Evolutionary conservation across 2,797 vertebrate species (phyloP).

Genomic region (Lates japonicus): DNA sequence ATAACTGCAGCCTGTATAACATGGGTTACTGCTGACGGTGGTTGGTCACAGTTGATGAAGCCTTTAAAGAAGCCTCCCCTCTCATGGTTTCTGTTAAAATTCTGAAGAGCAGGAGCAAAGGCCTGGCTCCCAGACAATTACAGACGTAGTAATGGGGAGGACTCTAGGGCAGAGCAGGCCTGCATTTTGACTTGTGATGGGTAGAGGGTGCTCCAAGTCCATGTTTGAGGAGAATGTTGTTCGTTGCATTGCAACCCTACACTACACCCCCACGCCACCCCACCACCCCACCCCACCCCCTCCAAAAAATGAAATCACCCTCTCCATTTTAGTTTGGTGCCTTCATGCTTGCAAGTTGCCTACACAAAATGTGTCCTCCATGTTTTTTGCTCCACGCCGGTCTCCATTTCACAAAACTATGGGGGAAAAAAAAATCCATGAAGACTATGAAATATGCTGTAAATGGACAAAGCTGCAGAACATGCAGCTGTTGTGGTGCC

Average conservation of each 20-base stretch:
- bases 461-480: slow-evolving; percentile 68
- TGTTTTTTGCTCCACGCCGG: slow-evolving; percentile 51
- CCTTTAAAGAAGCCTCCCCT: slow-evolving; percentile 91
- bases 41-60: slow-evolving; percentile 94
- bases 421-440: neutral
- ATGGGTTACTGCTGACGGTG: slow-evolving; percentile 95
- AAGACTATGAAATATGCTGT: slow-evolving; percentile 49
- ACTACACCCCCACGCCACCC: slow-evolving; percentile 7
- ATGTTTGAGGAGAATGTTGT: slow-evolving; percentile 71
- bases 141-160: slow-evolving; percentile 35
- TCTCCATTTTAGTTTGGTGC: slow-evolving; percentile 85
- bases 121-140: slow-evolving; percentile 72
- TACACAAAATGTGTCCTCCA: slow-evolving; percentile 83
- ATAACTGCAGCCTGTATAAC: slow-evolving; percentile 95
- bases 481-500: slow-evolving; percentile 72
- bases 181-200: slow-evolving; percentile 76
- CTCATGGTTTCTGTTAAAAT: slow-evolving; percentile 91
- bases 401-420: slow-evolving; percentile 56
- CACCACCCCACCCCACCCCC: neutral
- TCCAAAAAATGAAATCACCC: slow-evolving; percentile 56
- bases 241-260: slow-evolving; percentile 27
- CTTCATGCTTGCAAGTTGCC: slow-evolving; percentile 63
- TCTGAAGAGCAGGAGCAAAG: slow-evolving; percentile 77
- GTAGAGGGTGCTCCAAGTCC: slow-evolving; percentile 94
- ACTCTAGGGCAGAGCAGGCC: slow-evolving; percentile 16